Percentiles rank a stretch among this genome's conserved stretches.
Evolutionary conservation across 37 sponge, comb jelly and placozoan genomes (phyloP).

Genomic region (Oopsacas minuta): DNA sequence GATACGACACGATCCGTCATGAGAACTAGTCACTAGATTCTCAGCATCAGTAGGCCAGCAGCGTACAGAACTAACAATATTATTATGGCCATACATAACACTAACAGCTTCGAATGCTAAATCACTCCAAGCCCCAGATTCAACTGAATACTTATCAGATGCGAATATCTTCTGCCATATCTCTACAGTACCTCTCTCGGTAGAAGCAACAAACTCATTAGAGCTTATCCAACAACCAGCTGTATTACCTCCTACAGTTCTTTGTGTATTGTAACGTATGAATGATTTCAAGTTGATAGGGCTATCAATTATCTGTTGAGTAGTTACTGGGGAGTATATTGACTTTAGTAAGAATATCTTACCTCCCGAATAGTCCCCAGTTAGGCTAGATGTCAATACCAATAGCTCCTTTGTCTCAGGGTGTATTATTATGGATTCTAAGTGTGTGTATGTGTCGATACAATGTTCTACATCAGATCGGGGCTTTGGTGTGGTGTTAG

Average conservation of each 20-base stretch:
- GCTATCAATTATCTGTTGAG: background rate
- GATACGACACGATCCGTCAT: background rate
- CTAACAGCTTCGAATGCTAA: background rate
- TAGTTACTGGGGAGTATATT: background rate
- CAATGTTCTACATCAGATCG: background rate
- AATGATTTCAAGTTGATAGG: background rate
- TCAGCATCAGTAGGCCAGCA: background rate
- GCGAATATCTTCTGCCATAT: background rate
- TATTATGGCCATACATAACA: background rate
- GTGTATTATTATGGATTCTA: background rate
- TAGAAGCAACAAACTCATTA: background rate
- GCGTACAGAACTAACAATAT: background rate
- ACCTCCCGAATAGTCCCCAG: background rate
- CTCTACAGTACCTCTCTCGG: background rate
- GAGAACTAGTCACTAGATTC: background rate
- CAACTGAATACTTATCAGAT: background rate
- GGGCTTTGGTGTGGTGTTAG: no score
- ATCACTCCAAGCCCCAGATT: background rate
- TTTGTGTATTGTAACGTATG: background rate
- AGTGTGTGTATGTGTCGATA: background rate
- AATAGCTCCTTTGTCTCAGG: background rate
- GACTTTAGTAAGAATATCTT: background rate
- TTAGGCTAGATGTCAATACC: background rate
- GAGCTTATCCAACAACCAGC: background rate
- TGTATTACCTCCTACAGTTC: background rate